A percentile compares a stretch with the other conserved stretches of the same genome.
These are phyloP conservation scores for Corella eumyota DNA, from an alignment of 23 tunicate genomes.

Conservation along the genomic window DNA sequence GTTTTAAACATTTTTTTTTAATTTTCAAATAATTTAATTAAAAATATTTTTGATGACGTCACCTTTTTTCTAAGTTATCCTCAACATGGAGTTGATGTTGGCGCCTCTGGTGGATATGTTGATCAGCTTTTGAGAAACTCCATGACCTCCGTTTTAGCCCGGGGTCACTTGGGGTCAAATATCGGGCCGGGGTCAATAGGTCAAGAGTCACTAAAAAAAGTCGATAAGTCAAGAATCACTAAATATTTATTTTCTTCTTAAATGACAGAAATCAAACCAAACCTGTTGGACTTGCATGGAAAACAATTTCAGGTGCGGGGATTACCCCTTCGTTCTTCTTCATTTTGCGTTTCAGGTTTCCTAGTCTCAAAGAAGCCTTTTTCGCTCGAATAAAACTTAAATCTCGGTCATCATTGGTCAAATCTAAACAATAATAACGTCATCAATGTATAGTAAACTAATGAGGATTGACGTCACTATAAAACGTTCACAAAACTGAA, in stretches of 20 bases:
- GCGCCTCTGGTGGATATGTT: slow-evolving; percentile 25
- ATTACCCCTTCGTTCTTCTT: no score
- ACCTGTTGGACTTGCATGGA: no score
- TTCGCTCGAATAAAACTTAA: neutral
- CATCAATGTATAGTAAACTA: neutral
- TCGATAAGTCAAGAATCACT: neutral
- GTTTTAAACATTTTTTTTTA: no score
- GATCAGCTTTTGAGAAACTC: slow-evolving; percentile 48
- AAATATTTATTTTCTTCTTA: neutral
- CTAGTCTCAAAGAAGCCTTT: slow-evolving; percentile 8
- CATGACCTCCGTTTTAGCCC: slow-evolving; percentile 27
- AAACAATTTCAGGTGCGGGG: no score
- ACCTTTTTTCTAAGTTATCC: no score
- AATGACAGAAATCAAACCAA: neutral
- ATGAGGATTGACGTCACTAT: no score
- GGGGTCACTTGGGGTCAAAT: slow-evolving; percentile 19
- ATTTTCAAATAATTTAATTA: no score
- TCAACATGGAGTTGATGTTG: slow-evolving; percentile 7
- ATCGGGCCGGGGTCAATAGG: slow-evolving; percentile 5
- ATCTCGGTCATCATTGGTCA: neutral
- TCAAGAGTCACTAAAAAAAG: neutral
- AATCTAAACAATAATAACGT: neutral
- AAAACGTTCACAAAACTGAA: no score
- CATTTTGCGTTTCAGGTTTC: slow-evolving; percentile 21
- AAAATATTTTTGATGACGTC: no score